Evolutionary conservation across 2,797 vertebrate species (phyloP), one percentile per base, ranked within the genome.

Genomic region (Austrolebias charrua): DNA sequence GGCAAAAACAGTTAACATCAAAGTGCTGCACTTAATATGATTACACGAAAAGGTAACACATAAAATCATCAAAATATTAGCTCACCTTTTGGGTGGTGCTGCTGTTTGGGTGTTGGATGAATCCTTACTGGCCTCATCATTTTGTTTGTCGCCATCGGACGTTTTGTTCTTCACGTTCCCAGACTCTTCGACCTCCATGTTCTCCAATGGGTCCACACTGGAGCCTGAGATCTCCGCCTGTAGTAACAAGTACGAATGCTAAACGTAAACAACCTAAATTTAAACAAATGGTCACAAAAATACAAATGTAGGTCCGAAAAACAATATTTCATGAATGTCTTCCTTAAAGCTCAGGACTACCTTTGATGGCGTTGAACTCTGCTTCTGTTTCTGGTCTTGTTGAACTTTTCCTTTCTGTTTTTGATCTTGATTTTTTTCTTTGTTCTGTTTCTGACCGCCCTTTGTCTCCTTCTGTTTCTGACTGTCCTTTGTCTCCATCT

Each of bases 61-160:
- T n/a, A n/a, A n/a, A n/a, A n/a, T n/a, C n/a, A n/a, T n/a, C n/a
- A n/a, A n/a, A n/a, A n/a, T n/a, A n/a, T n/a, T n/a, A n/a, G n/a
- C n/a, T 73, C 9, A 93, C 92, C 62, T 88, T 75, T 60, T 80
- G 0, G 88, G 77, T 0, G 74, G 75, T 0, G 29, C 54, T 0
- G 0, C 60, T 53, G 60, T 33, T n/a, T 47, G 2, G 11, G 1
- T 0, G 24, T 33, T 75, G 29, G 68, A 35, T 4, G 1, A 44
- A 12, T 0, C 16, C 0, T 4, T 60, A 4, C 2, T 56, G 0
- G 6, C 12, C 0, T 70, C 50, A 55, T 60, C 63, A 38, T 16
- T 46, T 71, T 19, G 55, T 31, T 64, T 48, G 0, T 60, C 50
- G 43, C 2, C 4, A 1, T 69, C 66, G 18, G 72, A 42, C 18